phyloP scores from a whole-genome alignment of 2,888 invertebrate species.

The Corythucha ciliata region DNA sequence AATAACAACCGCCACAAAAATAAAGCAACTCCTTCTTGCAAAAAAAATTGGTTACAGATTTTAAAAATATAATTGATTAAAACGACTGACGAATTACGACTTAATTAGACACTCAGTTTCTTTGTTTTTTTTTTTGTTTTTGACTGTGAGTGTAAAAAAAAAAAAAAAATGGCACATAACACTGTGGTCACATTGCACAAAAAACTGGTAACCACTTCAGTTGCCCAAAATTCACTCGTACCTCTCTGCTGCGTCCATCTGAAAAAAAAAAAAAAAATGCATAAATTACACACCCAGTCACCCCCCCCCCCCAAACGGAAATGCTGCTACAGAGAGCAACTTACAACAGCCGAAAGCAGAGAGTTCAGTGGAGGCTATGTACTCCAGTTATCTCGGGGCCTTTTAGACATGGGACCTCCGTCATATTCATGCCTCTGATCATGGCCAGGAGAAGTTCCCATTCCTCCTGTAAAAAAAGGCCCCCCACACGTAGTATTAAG shows the following conservation, averaged over 20 bases:
- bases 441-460: conserved; percentile 61
- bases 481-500: no score
- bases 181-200: conserved; percentile 31
- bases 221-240: conserved; percentile 25
- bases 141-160: conserved; percentile 20
- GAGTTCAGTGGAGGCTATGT: conserved; percentile 54
- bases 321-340: conserved; percentile 8
- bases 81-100: conserved; percentile 7
- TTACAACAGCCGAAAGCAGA: conserved; percentile 34
- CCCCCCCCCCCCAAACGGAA: background rate
- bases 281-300: background rate
- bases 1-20: no score
- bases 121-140: no score
- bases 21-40: no score
- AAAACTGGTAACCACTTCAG: conserved; percentile 28
- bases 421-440: conserved; percentile 54
- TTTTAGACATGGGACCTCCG: conserved; percentile 60
- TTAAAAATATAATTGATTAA: conserved; percentile 7
- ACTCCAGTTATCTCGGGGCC: conserved; percentile 83
- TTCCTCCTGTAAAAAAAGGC: conserved; percentile 54
- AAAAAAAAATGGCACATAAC: conserved; percentile 28
- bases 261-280: conserved; percentile 15
- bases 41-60: no score
- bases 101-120: conserved; percentile 25
- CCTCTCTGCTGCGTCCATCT: conserved; percentile 32